Conservation (phyloP, 1,140 invertebrate genomes). For the Orussus abietinus region DNA sequence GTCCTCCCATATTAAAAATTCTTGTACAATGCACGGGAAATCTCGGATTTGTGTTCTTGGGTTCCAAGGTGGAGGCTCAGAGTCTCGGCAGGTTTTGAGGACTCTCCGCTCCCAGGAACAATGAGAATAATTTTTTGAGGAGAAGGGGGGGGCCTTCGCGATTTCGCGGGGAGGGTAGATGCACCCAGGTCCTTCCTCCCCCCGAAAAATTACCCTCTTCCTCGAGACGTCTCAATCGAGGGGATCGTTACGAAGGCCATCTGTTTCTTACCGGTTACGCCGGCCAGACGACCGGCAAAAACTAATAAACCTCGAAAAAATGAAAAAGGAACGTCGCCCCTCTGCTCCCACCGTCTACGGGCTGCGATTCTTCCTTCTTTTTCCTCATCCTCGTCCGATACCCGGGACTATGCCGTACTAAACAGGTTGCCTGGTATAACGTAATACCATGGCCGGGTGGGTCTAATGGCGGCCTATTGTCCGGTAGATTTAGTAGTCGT, state of each 20-base stretch:
- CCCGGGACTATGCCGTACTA: slow-evolving; percentile 16
- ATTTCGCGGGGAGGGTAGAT: no score
- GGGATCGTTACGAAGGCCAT: slow-evolving; percentile 13
- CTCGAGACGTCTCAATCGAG: slow-evolving; percentile 13
- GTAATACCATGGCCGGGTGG: slow-evolving; percentile 18
- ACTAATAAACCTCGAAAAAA: slow-evolving; percentile 17
- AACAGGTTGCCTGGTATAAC: slow-evolving; percentile 27
- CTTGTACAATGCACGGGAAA: no score
- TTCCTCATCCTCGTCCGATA: not conserved
- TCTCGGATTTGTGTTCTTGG: no score
- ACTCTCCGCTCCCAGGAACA: no score
- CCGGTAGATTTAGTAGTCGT: slow-evolving; percentile 12
- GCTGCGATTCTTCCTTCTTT: not conserved
- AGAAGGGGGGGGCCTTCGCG: no score
- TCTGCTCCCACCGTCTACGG: slow-evolving; percentile 1
- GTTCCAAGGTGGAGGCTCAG: no score
- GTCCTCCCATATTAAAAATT: no score
- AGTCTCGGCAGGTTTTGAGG: no score
- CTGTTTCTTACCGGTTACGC: slow-evolving; percentile 10
- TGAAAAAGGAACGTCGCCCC: slow-evolving; percentile 8
- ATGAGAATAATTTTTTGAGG: no score
- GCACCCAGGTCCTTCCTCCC: no score
- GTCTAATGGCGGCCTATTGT: slow-evolving; percentile 7
- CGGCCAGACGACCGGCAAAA: slow-evolving; percentile 13
- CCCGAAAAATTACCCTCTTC: no score